Conservation (phyloP, 2,797 vertebrate species). For the Octomys mimax region DNA sequence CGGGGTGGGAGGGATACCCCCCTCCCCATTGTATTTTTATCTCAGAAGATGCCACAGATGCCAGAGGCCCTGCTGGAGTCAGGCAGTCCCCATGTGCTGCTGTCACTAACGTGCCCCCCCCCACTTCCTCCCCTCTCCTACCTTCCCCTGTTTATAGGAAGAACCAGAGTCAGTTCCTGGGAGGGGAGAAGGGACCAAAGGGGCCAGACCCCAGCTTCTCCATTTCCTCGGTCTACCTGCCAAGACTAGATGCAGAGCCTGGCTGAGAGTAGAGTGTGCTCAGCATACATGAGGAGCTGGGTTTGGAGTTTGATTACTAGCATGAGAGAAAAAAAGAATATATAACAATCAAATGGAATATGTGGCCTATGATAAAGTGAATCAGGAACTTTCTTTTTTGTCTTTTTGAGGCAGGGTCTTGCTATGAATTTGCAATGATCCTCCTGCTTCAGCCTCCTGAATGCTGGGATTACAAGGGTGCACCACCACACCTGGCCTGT, state of each 20-base stretch:
- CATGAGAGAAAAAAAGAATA: neutral
- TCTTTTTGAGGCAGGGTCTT: neutral
- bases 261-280: neutral
- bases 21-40: constrained; percentile 83
- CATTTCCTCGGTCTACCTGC: neutral
- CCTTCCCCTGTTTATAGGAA: neutral
- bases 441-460: neutral
- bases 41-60: constrained; percentile 82
- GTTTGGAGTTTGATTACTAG: neutral
- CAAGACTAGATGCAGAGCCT: neutral
- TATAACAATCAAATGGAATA: neutral
- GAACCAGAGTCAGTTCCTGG: neutral
- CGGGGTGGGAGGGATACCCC: constrained; percentile 65
- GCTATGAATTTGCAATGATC: neutral
- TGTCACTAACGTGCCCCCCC: constrained; percentile 81
- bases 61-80: constrained; percentile 78
- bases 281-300: neutral
- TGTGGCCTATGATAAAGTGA: neutral
- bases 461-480: neutral
- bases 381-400: neutral
- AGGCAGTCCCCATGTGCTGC: constrained; percentile 83
- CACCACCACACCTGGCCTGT: no score
- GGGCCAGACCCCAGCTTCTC: neutral
- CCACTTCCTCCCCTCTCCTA: neutral
- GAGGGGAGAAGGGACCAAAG: neutral